Evolutionary conservation across 2,888 invertebrate species (phyloP), one percentile per base, ranked within the genome.

Genomic region (Cacoxenus indagator): DNA sequence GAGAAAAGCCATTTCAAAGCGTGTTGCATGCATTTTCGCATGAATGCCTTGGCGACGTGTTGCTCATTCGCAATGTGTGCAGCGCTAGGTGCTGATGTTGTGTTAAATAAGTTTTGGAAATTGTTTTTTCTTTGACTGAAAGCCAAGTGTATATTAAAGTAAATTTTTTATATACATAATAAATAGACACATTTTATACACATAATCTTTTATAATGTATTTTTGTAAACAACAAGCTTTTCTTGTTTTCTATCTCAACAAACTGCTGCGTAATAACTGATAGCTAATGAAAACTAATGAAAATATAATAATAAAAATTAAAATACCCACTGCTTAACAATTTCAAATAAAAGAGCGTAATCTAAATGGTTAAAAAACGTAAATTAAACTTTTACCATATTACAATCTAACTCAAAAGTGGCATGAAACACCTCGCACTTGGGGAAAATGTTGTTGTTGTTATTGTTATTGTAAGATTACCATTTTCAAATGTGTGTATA

Each of bases 381-480:
- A 19, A 46, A 24, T 8, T 29, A 57, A 26, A 57, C 57, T 57
- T 57, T 57, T 66, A 67, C 76, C 64, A 62, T 72, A 69, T 57
- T 57, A 57, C 57, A 57, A 57, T 71, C 69, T 66, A 62, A 43
- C 69, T 45, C 65, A 31, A 71, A 74, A 75, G 70, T 68, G 72
- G 64, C 71, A 69, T 65, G 65, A 80, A 78, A 69, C 72, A 70
- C 67, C 74, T 67, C 69, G 64, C 61, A 72, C 71, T 74, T 70
- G 65, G 68, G 27, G 46, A 65, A 76, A 71, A 68, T 73, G 29
- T 27, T 57, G 29, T 29, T 57, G 57, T 57, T 57, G 27, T 19
- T 27, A 48, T 17, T 48, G 11, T 17, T 48, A 48, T 19, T 48
- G 48, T 17, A 48, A 11, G 37, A 11, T 11, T 37, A 8, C 5